These are phyloP conservation scores for Origma solitaria DNA, from an alignment of 2,113 vertebrate species.

Conservation along the genomic window DNA sequence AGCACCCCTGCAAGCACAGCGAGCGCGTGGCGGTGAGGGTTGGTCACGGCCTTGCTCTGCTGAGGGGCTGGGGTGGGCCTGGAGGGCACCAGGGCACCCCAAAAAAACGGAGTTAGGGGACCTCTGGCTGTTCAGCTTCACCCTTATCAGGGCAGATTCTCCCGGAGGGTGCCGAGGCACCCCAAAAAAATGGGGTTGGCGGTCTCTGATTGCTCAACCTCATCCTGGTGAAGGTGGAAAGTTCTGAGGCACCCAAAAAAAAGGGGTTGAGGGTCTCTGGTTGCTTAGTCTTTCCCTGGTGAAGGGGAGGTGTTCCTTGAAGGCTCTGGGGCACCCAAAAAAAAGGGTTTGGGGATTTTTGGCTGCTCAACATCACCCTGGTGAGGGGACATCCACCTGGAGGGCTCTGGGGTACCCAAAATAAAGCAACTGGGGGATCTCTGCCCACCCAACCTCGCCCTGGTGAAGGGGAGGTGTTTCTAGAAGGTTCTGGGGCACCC, in stretches of 20 bases:
- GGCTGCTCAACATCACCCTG: too few relatives aligned
- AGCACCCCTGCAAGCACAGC: constrained; percentile 81
- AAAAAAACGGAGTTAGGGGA: background rate
- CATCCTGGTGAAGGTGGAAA: background rate
- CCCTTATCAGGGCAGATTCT: too few relatives aligned
- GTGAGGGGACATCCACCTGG: background rate
- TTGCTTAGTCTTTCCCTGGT: rapidly evolving
- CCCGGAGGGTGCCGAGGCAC: too few relatives aligned
- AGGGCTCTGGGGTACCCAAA: too few relatives aligned
- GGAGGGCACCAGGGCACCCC: background rate
- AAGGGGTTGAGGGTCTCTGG: rapidly evolving
- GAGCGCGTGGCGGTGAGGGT: rapidly evolving
- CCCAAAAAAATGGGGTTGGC: background rate
- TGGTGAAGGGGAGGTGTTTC: too few relatives aligned
- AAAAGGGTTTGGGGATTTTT: background rate
- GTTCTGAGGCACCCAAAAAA: background rate
- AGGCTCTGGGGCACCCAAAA: background rate
- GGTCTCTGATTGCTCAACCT: background rate
- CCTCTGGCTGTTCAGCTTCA: too few relatives aligned
- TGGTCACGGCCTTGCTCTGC: rapidly evolving
- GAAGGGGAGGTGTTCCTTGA: background rate
- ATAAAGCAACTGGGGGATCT: too few relatives aligned
- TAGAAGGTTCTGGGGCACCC: rapidly evolving
- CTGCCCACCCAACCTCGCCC: too few relatives aligned
- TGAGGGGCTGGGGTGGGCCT: rapidly evolving